These are phyloP conservation scores for Martes flavigula DNA, from an alignment of 2,797 vertebrate species.

Conservation along the genomic window DNA sequence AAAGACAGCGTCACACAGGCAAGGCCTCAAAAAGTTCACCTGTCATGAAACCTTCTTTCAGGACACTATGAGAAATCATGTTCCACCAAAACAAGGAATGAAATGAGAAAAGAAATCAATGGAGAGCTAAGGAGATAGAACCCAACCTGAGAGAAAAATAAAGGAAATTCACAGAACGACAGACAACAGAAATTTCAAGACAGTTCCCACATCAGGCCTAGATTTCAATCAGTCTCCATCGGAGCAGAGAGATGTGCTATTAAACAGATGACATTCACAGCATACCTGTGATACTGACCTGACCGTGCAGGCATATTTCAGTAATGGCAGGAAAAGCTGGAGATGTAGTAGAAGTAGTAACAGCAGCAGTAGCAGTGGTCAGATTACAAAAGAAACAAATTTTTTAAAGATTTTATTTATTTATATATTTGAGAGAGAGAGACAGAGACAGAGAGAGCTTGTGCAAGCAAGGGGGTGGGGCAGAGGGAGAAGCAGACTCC, in stretches of 20 bases:
- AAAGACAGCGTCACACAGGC: background rate
- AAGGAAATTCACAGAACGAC: background rate
- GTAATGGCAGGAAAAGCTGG: background rate
- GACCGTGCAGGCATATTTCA: background rate
- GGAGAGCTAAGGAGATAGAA: background rate
- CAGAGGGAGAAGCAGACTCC: background rate
- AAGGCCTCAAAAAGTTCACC: background rate
- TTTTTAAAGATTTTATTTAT: background rate
- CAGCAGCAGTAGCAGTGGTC: too few species aligned
- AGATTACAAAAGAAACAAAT: background rate
- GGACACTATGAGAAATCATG: background rate
- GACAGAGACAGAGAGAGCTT: background rate
- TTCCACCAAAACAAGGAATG: background rate
- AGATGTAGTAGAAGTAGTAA: background rate
- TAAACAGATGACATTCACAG: background rate
- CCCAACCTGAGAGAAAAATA: background rate
- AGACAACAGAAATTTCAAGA: background rate
- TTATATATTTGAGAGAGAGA: background rate
- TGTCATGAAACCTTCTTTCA: background rate
- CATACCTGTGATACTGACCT: accelerated
- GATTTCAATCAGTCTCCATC: background rate
- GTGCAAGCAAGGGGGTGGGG: background rate
- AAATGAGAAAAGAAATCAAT: background rate
- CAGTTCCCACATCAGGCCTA: background rate
- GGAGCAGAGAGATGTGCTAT: background rate